Evolutionary conservation across 2,888 invertebrate species (phyloP).

Genomic region (Conomelus anceps): DNA sequence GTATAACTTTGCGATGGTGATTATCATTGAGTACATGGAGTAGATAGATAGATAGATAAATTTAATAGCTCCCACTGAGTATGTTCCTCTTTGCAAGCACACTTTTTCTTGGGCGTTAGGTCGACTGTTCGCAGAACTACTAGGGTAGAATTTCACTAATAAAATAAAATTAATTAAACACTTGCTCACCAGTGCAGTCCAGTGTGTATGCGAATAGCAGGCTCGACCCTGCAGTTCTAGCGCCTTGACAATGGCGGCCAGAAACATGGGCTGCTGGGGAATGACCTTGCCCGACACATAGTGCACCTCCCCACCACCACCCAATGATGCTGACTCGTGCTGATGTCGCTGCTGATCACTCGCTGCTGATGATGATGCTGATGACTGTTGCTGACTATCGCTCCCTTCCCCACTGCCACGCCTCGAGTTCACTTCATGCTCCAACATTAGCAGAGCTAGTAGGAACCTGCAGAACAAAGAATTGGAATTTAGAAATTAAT

Average conservation of each 20-base stretch:
- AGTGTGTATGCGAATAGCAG: conserved; percentile 65
- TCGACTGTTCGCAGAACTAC: too few relatives aligned
- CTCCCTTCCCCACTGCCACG: conserved; percentile 11
- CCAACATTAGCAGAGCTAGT: conserved; percentile 64
- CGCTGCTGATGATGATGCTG: neutral
- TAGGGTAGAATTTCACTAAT: too few relatives aligned
- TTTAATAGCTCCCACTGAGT: too few relatives aligned
- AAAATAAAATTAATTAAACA: too few relatives aligned
- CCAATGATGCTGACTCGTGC: neutral
- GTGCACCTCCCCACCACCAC: conserved; percentile 42
- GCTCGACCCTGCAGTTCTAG: conserved; percentile 30
- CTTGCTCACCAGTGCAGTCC: conserved; percentile 61
- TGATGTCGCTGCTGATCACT: neutral
- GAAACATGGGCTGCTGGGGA: conserved; percentile 75
- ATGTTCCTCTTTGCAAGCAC: too few relatives aligned
- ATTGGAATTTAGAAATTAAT: neutral
- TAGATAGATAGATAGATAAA: too few relatives aligned
- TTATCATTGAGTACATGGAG: too few relatives aligned
- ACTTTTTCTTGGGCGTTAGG: too few relatives aligned
- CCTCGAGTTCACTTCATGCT: conserved; percentile 56
- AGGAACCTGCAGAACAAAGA: conserved; percentile 48
- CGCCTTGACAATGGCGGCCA: conserved; percentile 54
- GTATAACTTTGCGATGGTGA: too few relatives aligned
- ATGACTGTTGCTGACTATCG: neutral
- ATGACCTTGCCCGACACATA: conserved; percentile 59